phyloP scores from a whole-genome alignment of 2,888 invertebrate species.

The Agrotis clavis region DNA sequence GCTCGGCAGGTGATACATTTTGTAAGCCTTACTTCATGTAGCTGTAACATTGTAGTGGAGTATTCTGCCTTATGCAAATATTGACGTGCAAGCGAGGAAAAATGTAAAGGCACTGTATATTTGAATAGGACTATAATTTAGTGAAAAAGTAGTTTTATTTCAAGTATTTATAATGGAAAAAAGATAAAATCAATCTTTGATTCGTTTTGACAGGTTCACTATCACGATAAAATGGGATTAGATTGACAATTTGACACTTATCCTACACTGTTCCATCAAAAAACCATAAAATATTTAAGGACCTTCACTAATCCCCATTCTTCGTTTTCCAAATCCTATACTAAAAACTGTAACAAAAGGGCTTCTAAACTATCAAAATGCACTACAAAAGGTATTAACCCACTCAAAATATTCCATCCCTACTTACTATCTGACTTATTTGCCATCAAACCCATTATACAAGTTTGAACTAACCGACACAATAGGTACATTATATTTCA shows the following conservation, averaged over 20 bases:
- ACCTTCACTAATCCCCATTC: constrained; percentile 22
- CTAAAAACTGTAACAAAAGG: constrained; percentile 17
- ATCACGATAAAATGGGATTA: constrained; percentile 44
- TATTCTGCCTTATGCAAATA: constrained; percentile 21
- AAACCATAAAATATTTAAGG: constrained; percentile 41
- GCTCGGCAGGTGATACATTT: constrained; percentile 35
- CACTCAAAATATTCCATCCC: no score
- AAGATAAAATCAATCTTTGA: no score
- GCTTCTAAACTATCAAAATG: not conserved
- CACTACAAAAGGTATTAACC: no score
- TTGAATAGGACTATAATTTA: not conserved
- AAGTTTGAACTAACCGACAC: no score
- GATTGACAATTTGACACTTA: constrained; percentile 35
- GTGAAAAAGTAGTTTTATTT: not conserved
- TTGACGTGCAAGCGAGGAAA: not conserved
- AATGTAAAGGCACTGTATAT: not conserved
- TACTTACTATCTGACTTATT: no score
- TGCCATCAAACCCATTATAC: not conserved
- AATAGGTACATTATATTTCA: no score
- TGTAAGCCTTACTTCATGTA: constrained; percentile 29
- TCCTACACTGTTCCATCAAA: constrained; percentile 28
- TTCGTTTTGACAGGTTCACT: not conserved
- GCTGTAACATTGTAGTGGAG: not conserved
- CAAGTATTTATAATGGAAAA: not conserved
- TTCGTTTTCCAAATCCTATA: not conserved